Base-by-base conservation (phyloP, 1,140 invertebrate genomes). In the Cecropterus lyciades region DNA sequence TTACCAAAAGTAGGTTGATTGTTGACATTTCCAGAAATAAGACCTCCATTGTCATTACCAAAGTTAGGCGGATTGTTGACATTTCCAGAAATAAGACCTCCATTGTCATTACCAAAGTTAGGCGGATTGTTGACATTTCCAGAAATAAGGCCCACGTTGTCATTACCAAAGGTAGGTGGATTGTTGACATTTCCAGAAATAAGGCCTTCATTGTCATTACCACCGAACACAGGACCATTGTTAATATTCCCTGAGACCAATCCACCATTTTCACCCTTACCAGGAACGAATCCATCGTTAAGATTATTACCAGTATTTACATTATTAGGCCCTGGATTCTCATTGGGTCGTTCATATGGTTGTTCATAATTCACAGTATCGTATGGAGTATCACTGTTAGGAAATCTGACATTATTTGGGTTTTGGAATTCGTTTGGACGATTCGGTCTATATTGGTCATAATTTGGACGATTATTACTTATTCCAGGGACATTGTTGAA, bases 311-410 rank as follows among this genome's bases (percentile, higher is more conserved):
- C 24, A 46, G 7, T 2, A 33, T 33, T 33, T 8, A 8, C 20
- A 14, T 20, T 57, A 30, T 59, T 15, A 13, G 30, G 11, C 8
- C n/a, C 42, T 51, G 24, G 37, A 24, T 66, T 40, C 9, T 42
- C 27, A 10, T 69, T 43, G 16, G 16, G 52, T 20, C 11, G 45
- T 48, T 48, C 46, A 4, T 24, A 17, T 2, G 30, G 37, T 11
- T 56, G n/a, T 51, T 59, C 73, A 67, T 67, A 70, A 33, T 70
- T 72, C 0, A 64, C 68, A 7, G 67, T 49, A 33, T 69, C 70
- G 20, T 70, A 20, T 3, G 43, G 72, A 16, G 45, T 60, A 9
- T 72, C 45, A 48, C 5, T 10, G 57, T 49, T 55, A 27, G 68
- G 68, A 40, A 75, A 72, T 37, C 69, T n/a, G 3, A 71, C 71